phyloP scores from a whole-genome alignment of 2,888 invertebrate genomes.

The Sphecodes monilicornis region DNA sequence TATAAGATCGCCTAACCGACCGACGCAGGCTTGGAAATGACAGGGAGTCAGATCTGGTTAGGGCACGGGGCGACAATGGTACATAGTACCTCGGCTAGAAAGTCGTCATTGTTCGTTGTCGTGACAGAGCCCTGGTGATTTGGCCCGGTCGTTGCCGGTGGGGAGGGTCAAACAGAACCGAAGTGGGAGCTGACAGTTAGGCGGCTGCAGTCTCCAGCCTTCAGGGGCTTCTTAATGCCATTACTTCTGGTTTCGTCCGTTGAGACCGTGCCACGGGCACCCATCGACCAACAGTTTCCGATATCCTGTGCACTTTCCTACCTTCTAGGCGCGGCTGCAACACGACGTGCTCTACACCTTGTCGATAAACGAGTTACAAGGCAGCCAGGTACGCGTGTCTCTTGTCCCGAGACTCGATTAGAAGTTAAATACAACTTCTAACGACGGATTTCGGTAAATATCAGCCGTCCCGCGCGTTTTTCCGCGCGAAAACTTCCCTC shows the following conservation, averaged over 20 bases:
- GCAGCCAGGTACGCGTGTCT: slow-evolving; percentile 33
- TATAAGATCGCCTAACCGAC: slow-evolving; percentile 73
- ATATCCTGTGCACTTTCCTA: slow-evolving; percentile 42
- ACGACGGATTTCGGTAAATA: slow-evolving; percentile 50
- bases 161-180: slow-evolving; percentile 71
- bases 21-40: slow-evolving; percentile 18
- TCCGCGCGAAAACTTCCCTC: not conserved
- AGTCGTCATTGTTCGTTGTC: slow-evolving; percentile 61
- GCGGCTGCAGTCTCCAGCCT: slow-evolving; percentile 79
- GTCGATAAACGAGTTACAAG: slow-evolving; percentile 54
- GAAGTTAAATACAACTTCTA: slow-evolving; percentile 37
- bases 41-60: slow-evolving; percentile 78
- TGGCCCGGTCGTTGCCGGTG: slow-evolving; percentile 67
- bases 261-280: slow-evolving; percentile 46
- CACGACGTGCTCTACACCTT: slow-evolving; percentile 7
- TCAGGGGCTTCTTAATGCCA: slow-evolving; percentile 83
- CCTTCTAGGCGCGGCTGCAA: not conserved
- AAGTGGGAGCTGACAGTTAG: slow-evolving; percentile 78
- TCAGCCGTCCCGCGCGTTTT: slow-evolving; percentile 22
- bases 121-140: slow-evolving; percentile 46
- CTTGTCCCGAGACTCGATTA: slow-evolving; percentile 51
- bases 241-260: slow-evolving; percentile 79
- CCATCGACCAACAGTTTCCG: slow-evolving; percentile 52
- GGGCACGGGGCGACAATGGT: slow-evolving; percentile 71
- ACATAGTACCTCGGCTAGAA: slow-evolving; percentile 66